Evolutionary conservation across 2,113 vertebrate genomes (phyloP), one percentile per base, ranked within the genome.

Genomic region (Sebastes schlegelii): DNA sequence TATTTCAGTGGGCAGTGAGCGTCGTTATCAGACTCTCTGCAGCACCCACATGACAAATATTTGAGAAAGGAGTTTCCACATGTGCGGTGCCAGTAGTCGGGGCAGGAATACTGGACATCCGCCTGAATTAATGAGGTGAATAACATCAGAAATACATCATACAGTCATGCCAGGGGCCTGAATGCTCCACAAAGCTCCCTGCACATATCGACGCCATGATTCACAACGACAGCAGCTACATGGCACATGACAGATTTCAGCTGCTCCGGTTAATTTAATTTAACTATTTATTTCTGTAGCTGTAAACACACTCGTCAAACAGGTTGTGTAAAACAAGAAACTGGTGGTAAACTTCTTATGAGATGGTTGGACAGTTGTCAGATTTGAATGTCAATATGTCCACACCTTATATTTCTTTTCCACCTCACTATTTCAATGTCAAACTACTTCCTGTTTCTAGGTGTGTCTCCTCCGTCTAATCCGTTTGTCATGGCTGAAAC

Each of bases 31-130:
- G 17, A 69, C 48, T 11, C 40, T 82, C 46, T 16, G 63, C 74
- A 78, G 58, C 83, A 61, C 91, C 92, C 89, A 84, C 79, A 90
- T 74, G 72, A 63, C 85, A 91, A 95, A 95, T 92, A 94, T 95
- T 93, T 93, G 88, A 89, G 67, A 76, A 93, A 74, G 93, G 93
- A 84, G 92, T 88, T 80, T 68, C 42, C 73, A 0, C 17, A 26
- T 46, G 49, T 14, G 61, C 1, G 16, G 57, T 68, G 58, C 10
- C 64, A 0, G 16, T 48, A 10, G 57, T 49, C 42, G 10, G 57
- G 48, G 57, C 42, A 26, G 23, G 7, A 81, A 21, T n/a, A 64
- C 51, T 74, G 74, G 74, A 83, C 72, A 80, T 85, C 75, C 42
- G 4, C 16, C 55, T 63, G 48, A 43, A 49, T 21, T 6, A 21